These are phyloP conservation scores for Oenanthe oenanthe DNA, from an alignment of 2,113 vertebrate genomes.

Conservation along the genomic window DNA sequence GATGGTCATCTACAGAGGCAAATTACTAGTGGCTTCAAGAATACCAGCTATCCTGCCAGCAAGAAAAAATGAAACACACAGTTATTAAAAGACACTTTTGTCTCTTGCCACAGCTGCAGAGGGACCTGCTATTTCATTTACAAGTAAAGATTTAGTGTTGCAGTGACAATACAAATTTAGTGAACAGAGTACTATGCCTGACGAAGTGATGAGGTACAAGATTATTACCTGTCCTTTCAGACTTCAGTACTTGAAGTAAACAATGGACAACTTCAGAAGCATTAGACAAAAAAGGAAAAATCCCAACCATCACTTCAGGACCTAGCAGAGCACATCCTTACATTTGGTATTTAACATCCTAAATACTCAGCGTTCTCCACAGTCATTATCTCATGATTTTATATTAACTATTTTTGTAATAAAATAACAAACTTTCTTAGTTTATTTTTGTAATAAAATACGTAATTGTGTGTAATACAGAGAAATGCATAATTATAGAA, in stretches of 20 bases:
- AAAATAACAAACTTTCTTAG: background rate
- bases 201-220: background rate
- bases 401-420: background rate
- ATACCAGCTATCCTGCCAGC: background rate
- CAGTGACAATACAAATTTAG: background rate
- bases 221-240: background rate
- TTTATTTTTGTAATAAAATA: background rate
- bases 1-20: background rate
- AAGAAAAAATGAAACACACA: background rate
- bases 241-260: background rate
- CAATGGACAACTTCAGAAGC: background rate
- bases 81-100: background rate
- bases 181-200: background rate
- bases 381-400: background rate
- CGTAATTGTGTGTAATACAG: background rate
- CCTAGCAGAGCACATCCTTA: background rate
- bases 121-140: background rate
- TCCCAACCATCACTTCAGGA: background rate
- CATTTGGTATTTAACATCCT: background rate
- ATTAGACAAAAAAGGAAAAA: background rate
- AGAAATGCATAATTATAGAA: background rate
- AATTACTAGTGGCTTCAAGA: background rate
- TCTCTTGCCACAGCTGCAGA: slow-evolving; percentile 5
- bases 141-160: background rate
- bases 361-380: background rate